These are phyloP conservation scores for Parochlus steinenii DNA, from an alignment of 2,888 invertebrate species.

Conservation along the genomic window DNA sequence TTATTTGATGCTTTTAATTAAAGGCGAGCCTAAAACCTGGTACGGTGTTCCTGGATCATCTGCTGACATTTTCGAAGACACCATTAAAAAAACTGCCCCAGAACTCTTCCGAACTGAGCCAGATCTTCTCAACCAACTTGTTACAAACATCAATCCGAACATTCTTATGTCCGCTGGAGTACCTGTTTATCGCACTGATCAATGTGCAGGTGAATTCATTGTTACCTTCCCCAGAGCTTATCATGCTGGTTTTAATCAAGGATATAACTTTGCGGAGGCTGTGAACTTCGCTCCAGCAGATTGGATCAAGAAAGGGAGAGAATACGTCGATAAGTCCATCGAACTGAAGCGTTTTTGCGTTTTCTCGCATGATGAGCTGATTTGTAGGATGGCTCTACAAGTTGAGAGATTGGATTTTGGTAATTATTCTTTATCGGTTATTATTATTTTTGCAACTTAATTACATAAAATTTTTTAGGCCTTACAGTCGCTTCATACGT, in stretches of 20 bases:
- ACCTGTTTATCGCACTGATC: conserved; percentile 72
- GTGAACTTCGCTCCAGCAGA: conserved; percentile 99
- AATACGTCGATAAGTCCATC: conserved; percentile 89
- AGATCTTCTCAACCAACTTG: conserved; percentile 92
- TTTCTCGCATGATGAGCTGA: conserved; percentile 96
- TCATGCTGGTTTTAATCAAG: conserved; percentile 99
- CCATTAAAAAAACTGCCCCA: conserved; percentile 92
- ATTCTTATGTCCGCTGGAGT: conserved; percentile 72
- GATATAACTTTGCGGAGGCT: conserved; percentile 98
- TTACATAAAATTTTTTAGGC: too few species aligned
- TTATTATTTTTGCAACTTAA: too few species aligned
- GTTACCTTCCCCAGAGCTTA: conserved; percentile 98
- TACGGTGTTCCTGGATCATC: conserved; percentile 91
- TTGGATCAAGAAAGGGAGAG: conserved; percentile 92
- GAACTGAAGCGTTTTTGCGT: conserved; percentile 86
- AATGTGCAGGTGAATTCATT: conserved; percentile 96
- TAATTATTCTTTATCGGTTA: too few species aligned
- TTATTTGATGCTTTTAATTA: too few species aligned
- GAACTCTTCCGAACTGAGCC: conserved; percentile 92
- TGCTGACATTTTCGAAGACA: conserved; percentile 86
- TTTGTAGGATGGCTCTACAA: conserved; percentile 89
- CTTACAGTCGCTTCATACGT: conserved; percentile 81
- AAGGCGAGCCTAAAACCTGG: conserved; percentile 91
- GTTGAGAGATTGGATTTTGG: conserved; percentile 68
- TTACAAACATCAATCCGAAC: conserved; percentile 97